Evolutionary conservation across 2,797 vertebrate genomes (phyloP).

Genomic region (Echiichthys vipera): DNA sequence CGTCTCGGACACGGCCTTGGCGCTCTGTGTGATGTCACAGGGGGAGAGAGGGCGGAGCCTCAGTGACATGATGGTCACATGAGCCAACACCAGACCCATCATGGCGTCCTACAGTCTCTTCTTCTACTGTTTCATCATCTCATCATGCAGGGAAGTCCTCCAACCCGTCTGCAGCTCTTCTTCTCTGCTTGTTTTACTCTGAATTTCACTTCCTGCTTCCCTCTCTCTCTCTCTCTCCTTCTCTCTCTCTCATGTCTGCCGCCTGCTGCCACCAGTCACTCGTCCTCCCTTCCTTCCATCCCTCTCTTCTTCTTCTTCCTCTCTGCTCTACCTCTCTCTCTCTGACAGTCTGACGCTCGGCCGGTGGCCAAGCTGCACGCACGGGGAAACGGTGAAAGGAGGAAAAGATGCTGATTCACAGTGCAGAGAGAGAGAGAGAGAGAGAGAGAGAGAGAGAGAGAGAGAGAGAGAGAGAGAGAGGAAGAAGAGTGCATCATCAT

Average conservation of each 20-base stretch:
- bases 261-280: slow-evolving; percentile 30
- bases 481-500: neutral
- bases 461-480: slow-evolving; percentile 14
- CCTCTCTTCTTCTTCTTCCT: slow-evolving; percentile 9
- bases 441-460: slow-evolving; percentile 27
- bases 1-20: slow-evolving; percentile 92
- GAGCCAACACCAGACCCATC: slow-evolving; percentile 63
- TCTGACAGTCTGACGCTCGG: slow-evolving; percentile 34
- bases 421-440: slow-evolving; percentile 52
- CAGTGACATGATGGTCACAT: slow-evolving; percentile 58
- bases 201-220: neutral
- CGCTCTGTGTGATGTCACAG: slow-evolving; percentile 81
- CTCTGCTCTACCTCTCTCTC: slow-evolving; percentile 17
- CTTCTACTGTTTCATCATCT: slow-evolving; percentile 19
- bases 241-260: slow-evolving; percentile 25
- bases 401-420: slow-evolving; percentile 81
- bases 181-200: neutral
- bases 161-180: neutral
- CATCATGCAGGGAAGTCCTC: neutral
- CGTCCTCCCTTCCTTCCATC: slow-evolving; percentile 15
- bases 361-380: slow-evolving; percentile 57
- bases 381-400: slow-evolving; percentile 37
- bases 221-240: neutral
- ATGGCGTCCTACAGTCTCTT: slow-evolving; percentile 35
- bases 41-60: slow-evolving; percentile 51